Conservation (phyloP, 2,797 vertebrate species). For the Arctocebus calabarensis region DNA sequence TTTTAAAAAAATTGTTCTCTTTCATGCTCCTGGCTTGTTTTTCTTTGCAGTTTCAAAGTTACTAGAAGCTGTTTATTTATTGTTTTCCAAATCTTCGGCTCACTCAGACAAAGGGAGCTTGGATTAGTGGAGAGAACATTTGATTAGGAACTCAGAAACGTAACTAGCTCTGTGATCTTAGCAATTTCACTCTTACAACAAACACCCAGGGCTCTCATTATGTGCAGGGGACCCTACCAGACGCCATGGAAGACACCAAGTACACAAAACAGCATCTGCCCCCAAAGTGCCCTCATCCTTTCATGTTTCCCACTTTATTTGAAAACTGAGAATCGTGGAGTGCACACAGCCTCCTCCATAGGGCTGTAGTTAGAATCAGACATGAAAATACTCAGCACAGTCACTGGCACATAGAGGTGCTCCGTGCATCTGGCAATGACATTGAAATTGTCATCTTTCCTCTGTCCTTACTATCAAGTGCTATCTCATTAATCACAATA, state of each 20-base stretch:
- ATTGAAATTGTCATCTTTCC: neutral
- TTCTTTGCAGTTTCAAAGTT: conserved; percentile 46
- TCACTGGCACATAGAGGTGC: fast-evolving
- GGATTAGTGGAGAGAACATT: conserved; percentile 59
- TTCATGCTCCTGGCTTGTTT: conserved; percentile 38
- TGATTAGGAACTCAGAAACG: conserved; percentile 64
- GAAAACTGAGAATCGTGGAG: neutral
- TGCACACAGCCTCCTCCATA: fast-evolving
- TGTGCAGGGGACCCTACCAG: neutral
- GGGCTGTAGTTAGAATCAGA: neutral
- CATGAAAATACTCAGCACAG: neutral
- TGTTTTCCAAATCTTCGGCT: conserved; percentile 56
- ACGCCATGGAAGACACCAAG: neutral
- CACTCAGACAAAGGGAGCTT: conserved; percentile 51
- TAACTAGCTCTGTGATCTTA: conserved; percentile 26
- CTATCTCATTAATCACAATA: neutral
- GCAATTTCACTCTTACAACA: conserved; percentile 8
- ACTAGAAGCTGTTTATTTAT: conserved; percentile 47
- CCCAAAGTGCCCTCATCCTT: neutral
- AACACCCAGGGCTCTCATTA: neutral
- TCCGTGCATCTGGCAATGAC: neutral
- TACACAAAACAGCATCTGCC: neutral
- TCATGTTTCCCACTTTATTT: neutral
- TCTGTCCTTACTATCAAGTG: neutral
- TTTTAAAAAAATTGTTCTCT: conserved; percentile 51